These are phyloP conservation scores for Parotia lawesii DNA, from an alignment of 2,113 vertebrate genomes.

Conservation along the genomic window DNA sequence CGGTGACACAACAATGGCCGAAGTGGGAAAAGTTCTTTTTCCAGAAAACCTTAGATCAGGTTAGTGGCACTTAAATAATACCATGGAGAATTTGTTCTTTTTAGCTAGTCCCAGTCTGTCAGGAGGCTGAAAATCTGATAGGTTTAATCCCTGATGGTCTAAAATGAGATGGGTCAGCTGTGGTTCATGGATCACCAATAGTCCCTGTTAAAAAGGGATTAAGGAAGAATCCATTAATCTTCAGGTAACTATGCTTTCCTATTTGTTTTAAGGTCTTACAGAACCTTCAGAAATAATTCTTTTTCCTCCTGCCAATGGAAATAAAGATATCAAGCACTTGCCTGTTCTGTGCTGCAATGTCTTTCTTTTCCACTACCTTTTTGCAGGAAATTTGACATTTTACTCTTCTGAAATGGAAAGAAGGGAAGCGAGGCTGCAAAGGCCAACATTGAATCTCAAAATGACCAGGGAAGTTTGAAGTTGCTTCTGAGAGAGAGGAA, in stretches of 20 bases:
- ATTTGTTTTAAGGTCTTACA: neutral
- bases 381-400: neutral
- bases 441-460: neutral
- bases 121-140: neutral
- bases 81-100: neutral
- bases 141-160: neutral
- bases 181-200: neutral
- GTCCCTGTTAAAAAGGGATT: neutral
- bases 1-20: rapidly evolving
- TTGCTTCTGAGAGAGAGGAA: neutral
- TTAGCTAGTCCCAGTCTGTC: neutral
- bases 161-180: neutral
- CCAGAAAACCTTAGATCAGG: neutral
- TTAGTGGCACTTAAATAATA: neutral
- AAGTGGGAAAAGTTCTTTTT: neutral
- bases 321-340: neutral
- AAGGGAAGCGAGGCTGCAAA: neutral
- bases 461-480: neutral
- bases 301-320: neutral
- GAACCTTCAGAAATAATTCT: neutral
- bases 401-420: neutral
- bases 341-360: neutral
- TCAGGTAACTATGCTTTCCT: neutral
- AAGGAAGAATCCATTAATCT: neutral
- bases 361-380: neutral